Evolutionary conservation across 2,113 vertebrate genomes (phyloP), one percentile per base, ranked within the genome.

Genomic region (Corapipo altera): DNA sequence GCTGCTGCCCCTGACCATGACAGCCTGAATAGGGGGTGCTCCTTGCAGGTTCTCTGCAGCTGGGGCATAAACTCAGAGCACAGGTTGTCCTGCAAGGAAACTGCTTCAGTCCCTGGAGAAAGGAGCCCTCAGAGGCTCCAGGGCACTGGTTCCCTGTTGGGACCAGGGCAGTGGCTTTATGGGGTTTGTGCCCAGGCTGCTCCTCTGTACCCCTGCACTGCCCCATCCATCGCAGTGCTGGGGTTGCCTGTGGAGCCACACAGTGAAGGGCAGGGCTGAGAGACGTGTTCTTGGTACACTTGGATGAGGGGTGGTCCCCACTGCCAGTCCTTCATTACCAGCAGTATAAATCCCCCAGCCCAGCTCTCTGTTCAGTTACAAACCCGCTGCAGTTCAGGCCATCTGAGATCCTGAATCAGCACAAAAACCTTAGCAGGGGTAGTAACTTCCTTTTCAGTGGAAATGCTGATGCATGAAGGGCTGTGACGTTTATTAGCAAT

Each of bases 171-270:
- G 23, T 35, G 62, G 9, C 52, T 52, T 35, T 48, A 7, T 43
- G 37, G 20, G 35, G 2, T 58, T 22, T 81, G 61, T 88, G 37
- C 65, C 57, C n/a, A 17, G 26, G 11, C 18, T 9, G 37, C 32
- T 76, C 20, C 46, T 54, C 44, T 20, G 35, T 19, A 5, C n/a
- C 23, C 32, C 69, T 75, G 24, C 62, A 9, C 73, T 65, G 52
- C 39, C 24, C 51, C 32, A 4, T 20, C 74, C 15, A 0, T 18
- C 20, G 4, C 32, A 11, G 30, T 32, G 59, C 41, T 13, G 15
- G 0, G 0, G 12, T 16, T 69, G n/a, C 51, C 51, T 33, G 20
- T 20, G 4, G 7, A 28, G 57, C 54, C 23, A 3, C n/a, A 9
- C 22, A 17, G 46, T 2, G 67, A 28, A 23, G 14, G 22, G 49